A percentile compares a stretch with the other conserved stretches of the same genome.
These are phyloP conservation scores for Sula dactylatra DNA, from an alignment of 2,113 vertebrate species.

Conservation along the genomic window DNA sequence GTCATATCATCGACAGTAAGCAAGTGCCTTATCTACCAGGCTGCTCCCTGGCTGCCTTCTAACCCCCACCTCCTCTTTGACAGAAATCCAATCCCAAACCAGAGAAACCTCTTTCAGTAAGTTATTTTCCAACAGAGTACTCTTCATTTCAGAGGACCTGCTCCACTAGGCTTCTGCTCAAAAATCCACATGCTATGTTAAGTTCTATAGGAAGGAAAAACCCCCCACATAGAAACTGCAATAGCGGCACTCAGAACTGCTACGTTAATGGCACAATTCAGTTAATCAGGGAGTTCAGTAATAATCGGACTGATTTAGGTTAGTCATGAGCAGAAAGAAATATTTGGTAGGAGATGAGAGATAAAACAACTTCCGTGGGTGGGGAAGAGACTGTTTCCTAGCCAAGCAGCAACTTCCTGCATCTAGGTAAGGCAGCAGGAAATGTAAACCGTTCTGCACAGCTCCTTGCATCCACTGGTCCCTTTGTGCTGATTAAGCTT, in stretches of 20 bases:
- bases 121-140: neutral
- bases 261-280: neutral
- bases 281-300: neutral
- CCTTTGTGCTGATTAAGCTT: neutral
- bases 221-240: neutral
- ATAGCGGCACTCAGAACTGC: neutral
- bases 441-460: neutral
- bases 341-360: neutral
- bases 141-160: neutral
- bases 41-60: neutral
- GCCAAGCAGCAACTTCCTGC: neutral
- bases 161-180: neutral
- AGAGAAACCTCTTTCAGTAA: neutral
- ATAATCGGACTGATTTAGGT: neutral
- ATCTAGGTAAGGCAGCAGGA: neutral
- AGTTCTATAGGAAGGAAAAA: neutral
- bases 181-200: neutral
- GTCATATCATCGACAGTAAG: rapidly evolving
- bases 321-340: neutral
- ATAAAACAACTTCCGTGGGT: neutral
- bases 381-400: neutral
- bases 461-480: neutral
- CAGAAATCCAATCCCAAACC: neutral
- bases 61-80: neutral
- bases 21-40: neutral